Evolutionary conservation across 2,888 invertebrate genomes (phyloP), one percentile per base, ranked within the genome.

Genomic region (Penaeus monodon): DNA sequence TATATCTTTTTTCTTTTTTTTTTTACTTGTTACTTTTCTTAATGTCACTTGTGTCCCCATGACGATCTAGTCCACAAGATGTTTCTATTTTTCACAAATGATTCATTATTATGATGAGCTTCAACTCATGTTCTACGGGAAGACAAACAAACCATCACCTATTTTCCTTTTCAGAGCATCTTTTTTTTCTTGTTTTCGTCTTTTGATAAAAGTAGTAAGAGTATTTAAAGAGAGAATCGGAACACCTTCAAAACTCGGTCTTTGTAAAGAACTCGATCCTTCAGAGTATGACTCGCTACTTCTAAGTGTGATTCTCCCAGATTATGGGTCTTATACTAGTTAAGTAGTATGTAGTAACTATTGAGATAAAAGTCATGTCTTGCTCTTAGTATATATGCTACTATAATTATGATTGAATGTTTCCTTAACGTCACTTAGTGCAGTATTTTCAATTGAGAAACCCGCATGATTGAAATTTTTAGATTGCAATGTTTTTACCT

Each of bases 321-420:
- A 86, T 86, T 86, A 86, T 86, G 86, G 86, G 86, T 86, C 86
- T 86, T 86, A 86, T 83, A 82, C 77, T 83, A 83, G 86, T 73
- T 64, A 38, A 70, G 86, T 86, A 86, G 86, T 65, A 83, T 77
- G 86, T 86, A 86, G 82, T 79, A 79, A 77, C 74, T 57, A 70
- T 68, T 81, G 78, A 86, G 81, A 65, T 81, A 44, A 63, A 81
- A 29, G 64, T 76, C 74, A 44, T 85, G 85, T 66, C 81, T 85
- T 85, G 85, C 85, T 49, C 76, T 68, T 81, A 81, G 76, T 64
- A 66, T 70, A 29, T 81, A 74, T 86, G 81, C 77, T 81, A 81
- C 77, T 74, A 74, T 64, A 44, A 84, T 83, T 57, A 29, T 27
- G 22, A 86, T 68, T 86, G 78, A 73, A 77, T 83, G 83, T 86